phyloP scores from a whole-genome alignment of 1,140 invertebrate genomes.

The Drosophila oshimai region DNA sequence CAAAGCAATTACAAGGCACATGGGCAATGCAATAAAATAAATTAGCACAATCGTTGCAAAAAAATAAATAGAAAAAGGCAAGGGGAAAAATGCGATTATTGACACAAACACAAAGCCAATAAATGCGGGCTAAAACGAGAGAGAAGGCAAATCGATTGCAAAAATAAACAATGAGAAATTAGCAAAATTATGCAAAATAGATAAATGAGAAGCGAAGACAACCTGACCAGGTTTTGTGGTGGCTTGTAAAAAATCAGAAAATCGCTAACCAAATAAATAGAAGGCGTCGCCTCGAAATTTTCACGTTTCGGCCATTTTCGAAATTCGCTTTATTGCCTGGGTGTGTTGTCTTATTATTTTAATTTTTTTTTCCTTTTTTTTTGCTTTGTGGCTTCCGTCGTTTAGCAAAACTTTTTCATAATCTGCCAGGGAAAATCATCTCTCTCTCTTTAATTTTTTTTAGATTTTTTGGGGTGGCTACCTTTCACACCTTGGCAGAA shows the following conservation, averaged over 20 bases:
- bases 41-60: slow-evolving; percentile 66
- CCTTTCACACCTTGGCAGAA: slow-evolving; percentile 68
- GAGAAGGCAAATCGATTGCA: slow-evolving; percentile 53
- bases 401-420: slow-evolving; percentile 73
- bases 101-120: slow-evolving; percentile 74
- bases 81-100: slow-evolving; percentile 66
- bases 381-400: slow-evolving; percentile 28
- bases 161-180: slow-evolving; percentile 75
- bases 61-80: slow-evolving; percentile 38
- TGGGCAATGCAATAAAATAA: slow-evolving; percentile 70
- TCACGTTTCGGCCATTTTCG: slow-evolving; percentile 55
- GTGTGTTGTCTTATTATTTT: too few species aligned
- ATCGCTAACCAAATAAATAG: slow-evolving; percentile 67
- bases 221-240: slow-evolving; percentile 41
- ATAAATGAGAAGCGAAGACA: slow-evolving; percentile 8
- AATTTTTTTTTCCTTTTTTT: background rate
- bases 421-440: slow-evolving; percentile 44
- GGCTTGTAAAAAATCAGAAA: slow-evolving; percentile 75
- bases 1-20: slow-evolving; percentile 63
- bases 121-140: slow-evolving; percentile 27
- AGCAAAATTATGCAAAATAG: slow-evolving; percentile 78
- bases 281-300: slow-evolving; percentile 18
- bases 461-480: slow-evolving; percentile 24
- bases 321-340: slow-evolving; percentile 33
- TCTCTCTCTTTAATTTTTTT: too few species aligned